A percentile compares a stretch with the other conserved stretches of the same genome.
phyloP scores from a whole-genome alignment of 1,140 invertebrate genomes.

The Carcinoscorpius rotundicauda region DNA sequence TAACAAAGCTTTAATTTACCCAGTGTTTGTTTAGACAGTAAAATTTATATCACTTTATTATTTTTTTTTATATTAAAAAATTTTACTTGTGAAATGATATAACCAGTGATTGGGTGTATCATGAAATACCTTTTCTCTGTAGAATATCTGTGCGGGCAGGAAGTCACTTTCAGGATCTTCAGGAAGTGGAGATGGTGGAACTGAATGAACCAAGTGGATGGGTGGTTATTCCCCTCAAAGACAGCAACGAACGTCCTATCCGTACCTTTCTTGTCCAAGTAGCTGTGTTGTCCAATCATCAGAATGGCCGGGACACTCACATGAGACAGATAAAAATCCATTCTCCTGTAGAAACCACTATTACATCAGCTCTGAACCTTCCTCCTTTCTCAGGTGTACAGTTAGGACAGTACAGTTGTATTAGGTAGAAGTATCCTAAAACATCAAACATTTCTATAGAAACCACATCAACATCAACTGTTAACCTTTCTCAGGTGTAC shows the following conservation, averaged over 20 bases:
- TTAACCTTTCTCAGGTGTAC: constrained; percentile 58
- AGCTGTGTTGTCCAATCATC: constrained; percentile 94
- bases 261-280: constrained; percentile 94
- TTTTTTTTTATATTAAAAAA: no score
- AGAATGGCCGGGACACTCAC: constrained; percentile 96
- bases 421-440: constrained; percentile 41
- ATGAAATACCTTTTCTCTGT: constrained; percentile 17
- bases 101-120: no score
- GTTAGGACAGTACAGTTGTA: constrained; percentile 63
- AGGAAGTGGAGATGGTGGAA: constrained; percentile 90
- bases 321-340: constrained; percentile 94
- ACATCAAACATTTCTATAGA: no score
- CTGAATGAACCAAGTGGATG: constrained; percentile 89
- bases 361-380: constrained; percentile 43
- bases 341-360: constrained; percentile 69
- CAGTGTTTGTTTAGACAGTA: no score
- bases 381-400: constrained; percentile 62
- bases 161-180: constrained; percentile 94
- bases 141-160: constrained; percentile 89
- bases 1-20: neutral
- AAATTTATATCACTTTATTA: no score
- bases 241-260: constrained; percentile 72
- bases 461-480: constrained; percentile 16
- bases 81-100: no score
- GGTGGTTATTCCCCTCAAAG: constrained; percentile 85